Conservation (phyloP, 2,888 invertebrate species). For the Priocnemis perturbator region DNA sequence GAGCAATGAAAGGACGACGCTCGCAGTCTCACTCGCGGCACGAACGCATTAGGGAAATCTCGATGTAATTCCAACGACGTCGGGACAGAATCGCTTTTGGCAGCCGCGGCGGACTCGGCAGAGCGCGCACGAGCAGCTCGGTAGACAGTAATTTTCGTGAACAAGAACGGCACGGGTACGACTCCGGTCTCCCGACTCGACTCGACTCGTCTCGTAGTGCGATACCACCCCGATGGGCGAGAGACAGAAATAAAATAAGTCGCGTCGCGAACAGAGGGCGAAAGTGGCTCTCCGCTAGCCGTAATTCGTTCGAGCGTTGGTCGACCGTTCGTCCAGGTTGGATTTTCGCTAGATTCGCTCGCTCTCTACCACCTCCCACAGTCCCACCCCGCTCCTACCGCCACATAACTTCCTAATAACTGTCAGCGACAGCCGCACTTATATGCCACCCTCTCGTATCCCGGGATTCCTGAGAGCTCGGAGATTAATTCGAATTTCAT, state of each 20-base stretch:
- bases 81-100: slow-evolving; percentile 27
- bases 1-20: too few relatives aligned
- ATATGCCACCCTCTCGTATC: slow-evolving; percentile 24
- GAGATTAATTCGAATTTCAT: slow-evolving; percentile 58
- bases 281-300: background rate
- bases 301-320: too few relatives aligned
- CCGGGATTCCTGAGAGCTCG: slow-evolving; percentile 28
- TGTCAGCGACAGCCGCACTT: slow-evolving; percentile 53
- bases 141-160: background rate
- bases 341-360: background rate
- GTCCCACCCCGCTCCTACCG: slow-evolving; percentile 23
- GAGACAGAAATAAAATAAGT: slow-evolving; percentile 27
- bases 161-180: slow-evolving; percentile 22
- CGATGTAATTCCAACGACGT: too few relatives aligned
- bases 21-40: too few relatives aligned
- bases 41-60: too few relatives aligned
- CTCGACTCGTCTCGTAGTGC: slow-evolving; percentile 11
- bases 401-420: slow-evolving; percentile 57
- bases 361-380: background rate
- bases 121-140: background rate
- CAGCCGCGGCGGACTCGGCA: slow-evolving; percentile 13
- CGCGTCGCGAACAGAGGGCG: slow-evolving; percentile 14
- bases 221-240: background rate
- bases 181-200: slow-evolving; percentile 22
- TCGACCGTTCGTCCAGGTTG: too few relatives aligned